Base-by-base conservation (phyloP, 2,888 invertebrate species). In the Synanthedon myopaeformis region DNA sequence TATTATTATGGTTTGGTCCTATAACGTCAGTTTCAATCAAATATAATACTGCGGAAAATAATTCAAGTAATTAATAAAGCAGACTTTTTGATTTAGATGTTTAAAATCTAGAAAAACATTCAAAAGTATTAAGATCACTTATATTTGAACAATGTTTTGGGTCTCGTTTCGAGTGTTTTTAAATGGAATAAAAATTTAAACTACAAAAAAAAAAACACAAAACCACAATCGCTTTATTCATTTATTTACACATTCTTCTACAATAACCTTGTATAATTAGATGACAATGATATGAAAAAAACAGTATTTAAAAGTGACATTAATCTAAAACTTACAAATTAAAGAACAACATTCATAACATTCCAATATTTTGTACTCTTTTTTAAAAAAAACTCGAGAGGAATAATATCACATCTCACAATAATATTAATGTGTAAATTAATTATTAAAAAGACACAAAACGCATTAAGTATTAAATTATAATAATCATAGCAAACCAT, bases 181-280 rank as follows among this genome's bases (percentile, higher is more conserved):
- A n/a, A n/a, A n/a, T n/a, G 35, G 3, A 53, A 42, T 54, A 53
- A 41, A 12, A 51, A 42, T 42, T 49, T 41, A 51, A 45, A 45
- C 13, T 6, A 3, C 8, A 45, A 6, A n/a, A n/a, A n/a, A n/a
- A n/a, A n/a, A 12, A 45, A 52, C 77, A 78, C 76, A 82, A 87
- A 87, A 85, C 86, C 86, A 83, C 86, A 85, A 84, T 86, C 84
- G 78, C 81, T 80, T 86, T 86, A 87, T 87, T 86, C 86, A 85
- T 80, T 86, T 86, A 87, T 87, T 86, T 86, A 86, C 86, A 86
- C 59, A 67, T 72, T 70, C 76, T 74, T 83, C 76, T 75, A 82
- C 79, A 82, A 76, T 68, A 74, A 76, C 72, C 66, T 78, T 84
- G 83, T 84, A 85, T 82, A 83, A 77, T 82, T 71, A 74, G 73